phyloP scores from a whole-genome alignment of 2,113 vertebrate genomes.

The Pleuronectes platessa region DNA sequence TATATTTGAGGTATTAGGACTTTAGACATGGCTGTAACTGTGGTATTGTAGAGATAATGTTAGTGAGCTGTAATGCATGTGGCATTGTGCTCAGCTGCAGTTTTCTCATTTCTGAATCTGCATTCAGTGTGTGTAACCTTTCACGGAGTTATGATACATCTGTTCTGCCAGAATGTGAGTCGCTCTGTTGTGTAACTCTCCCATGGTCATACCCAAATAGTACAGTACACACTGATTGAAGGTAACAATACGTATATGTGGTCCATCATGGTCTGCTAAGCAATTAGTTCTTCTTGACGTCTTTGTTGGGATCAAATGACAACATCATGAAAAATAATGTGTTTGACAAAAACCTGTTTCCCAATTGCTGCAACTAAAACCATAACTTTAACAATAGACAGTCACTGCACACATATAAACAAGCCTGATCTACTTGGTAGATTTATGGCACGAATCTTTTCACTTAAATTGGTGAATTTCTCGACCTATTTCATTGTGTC shows the following conservation, averaged over 20 bases:
- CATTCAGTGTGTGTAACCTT: constrained; percentile 29
- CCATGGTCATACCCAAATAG: neutral
- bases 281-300: neutral
- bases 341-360: constrained; percentile 5
- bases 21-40: neutral
- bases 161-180: constrained; percentile 20
- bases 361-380: constrained; percentile 16
- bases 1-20: neutral
- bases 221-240: constrained; percentile 1
- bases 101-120: constrained; percentile 31
- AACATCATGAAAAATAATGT: neutral
- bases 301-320: neutral
- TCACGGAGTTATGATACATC: constrained; percentile 38
- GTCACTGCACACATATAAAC: constrained; percentile 28
- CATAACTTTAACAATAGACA: constrained; percentile 1
- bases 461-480: neutral
- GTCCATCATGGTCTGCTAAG: neutral
- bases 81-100: constrained; percentile 8
- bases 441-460: constrained; percentile 43
- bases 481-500: constrained; percentile 1
- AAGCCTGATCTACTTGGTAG: constrained; percentile 7
- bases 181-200: constrained; percentile 1
- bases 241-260: neutral
- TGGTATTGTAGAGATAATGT: neutral
- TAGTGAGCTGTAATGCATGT: neutral